Base-by-base conservation (phyloP, 2,797 vertebrate genomes). In the Saxicola maurus region DNA sequence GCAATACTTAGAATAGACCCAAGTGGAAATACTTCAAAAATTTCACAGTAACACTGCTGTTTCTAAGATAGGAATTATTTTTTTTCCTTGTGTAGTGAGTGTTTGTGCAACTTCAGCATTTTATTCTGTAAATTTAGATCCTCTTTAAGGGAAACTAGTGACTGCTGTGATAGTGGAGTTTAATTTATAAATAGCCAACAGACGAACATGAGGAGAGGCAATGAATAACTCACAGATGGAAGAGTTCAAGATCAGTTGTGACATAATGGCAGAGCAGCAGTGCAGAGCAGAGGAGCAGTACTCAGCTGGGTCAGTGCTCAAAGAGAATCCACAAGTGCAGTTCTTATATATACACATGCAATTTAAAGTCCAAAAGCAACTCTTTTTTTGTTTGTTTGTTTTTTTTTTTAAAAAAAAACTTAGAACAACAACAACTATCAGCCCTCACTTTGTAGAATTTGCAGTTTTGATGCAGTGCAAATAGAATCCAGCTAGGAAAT, bases 71-170 rank as follows among this genome's bases (percentile, higher is more conserved):
- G 57, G 21, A 64, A 42, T 88, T 72, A 55, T 65, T 49, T 33
- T n/a, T 67, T 71, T 49, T 3, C 20, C 14, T 31, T 33, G 2
- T 45, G 19, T 53, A 72, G 43, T 5, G 3, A 89, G 25, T 37
- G 52, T 91, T 87, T 81, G 65, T 89, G 79, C 84, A 76, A 82
- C 46, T 89, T 93, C 92, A 95, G 94, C 86, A 83, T 87, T 94
- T 91, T 69, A 60, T 87, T 89, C 56, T 83, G 80, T 72, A 92
- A 83, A 91, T 94, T 91, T 94, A 84, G 86, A 83, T 56, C 25
- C 65, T 82, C 56, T 91, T 92, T 89, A 68, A 88, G 83, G 53
- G 59, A 93, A 92, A 86, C 81, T 77, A 74, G 69, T 74, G 83
- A 93, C 88, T 79, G 43, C 73, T 79, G 49, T 86, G 75, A 90